A percentile compares a stretch with the other conserved stretches of the same genome.
Evolutionary conservation across 2,888 invertebrate species (phyloP).

Genomic region (Agonum fuliginosum): DNA sequence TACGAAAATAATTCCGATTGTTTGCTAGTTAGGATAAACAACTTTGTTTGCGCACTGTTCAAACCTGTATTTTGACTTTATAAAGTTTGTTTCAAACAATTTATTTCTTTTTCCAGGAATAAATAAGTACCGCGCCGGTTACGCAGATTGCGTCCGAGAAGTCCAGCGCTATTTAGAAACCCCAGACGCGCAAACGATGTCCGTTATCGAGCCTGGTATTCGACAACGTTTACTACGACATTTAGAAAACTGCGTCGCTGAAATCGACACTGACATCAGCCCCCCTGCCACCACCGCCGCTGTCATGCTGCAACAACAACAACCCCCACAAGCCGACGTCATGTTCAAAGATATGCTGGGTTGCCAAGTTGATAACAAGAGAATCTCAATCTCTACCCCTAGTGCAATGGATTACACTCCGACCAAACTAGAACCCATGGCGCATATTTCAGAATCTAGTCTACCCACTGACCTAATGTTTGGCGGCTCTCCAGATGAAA

Average conservation of each 20-base stretch:
- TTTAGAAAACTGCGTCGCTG: conserved; percentile 78
- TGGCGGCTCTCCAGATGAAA: conserved; percentile 23
- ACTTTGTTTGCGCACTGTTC: too few relatives aligned
- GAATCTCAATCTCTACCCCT: conserved; percentile 48
- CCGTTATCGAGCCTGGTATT: conserved; percentile 76
- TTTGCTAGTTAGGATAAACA: too few relatives aligned
- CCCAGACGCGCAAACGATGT: conserved; percentile 77
- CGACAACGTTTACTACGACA: conserved; percentile 77
- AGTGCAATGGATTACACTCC: conserved; percentile 49
- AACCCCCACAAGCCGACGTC: conserved; percentile 35
- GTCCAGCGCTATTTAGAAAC: conserved; percentile 78
- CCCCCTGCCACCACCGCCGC: conserved; percentile 65
- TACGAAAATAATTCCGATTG: conserved; percentile 57
- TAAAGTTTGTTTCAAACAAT: not conserved
- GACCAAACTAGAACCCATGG: conserved; percentile 49
- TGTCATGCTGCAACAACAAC: conserved; percentile 63
- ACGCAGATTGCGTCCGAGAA: conserved; percentile 80
- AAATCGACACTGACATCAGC: conserved; percentile 76
- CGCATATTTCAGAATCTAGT: conserved; percentile 45
- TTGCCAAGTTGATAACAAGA: conserved; percentile 31
- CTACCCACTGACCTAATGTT: conserved; percentile 50
- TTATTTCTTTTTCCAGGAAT: conserved; percentile 68
- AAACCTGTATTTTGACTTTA: not conserved
- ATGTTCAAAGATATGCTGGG: conserved; percentile 50
- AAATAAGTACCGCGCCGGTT: conserved; percentile 81